Base-by-base conservation (phyloP, 2,113 vertebrate genomes). In the Larimichthys polyactis region DNA sequence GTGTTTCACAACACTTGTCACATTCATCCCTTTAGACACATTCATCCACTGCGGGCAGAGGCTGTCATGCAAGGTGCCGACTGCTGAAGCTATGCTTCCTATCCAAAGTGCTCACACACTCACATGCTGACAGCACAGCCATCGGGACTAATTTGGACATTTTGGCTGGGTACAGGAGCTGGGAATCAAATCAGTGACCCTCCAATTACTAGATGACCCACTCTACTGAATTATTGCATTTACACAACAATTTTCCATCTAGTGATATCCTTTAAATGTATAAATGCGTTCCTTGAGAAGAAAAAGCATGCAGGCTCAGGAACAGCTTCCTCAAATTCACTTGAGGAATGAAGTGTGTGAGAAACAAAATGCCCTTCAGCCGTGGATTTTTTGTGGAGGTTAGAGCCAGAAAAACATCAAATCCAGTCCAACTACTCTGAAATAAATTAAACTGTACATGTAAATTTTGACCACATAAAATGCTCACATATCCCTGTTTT, bases 391-490 rank as follows among this genome's bases (percentile, higher is more conserved):
- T 10, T 80, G 15, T 48, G 48, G 24, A 20, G 22, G 60, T 60
- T 44, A 19, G 11, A 58, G 67, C 55, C 66, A 32, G 51, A 68
- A 72, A 82, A 67, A 68, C 19, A 59, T 68, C 40, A 71, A 75
- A 70, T 78, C 43, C 48, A 66, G 43, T 16, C 3, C 17, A 60
- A 52, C 63, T 54, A 67, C 24, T 78, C 59, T 59, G 55, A 65
- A 71, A 77, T 65, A 12, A 64, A 75, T 72, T 19, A 60, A 70
- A 67, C n/a, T 58, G 8, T 22, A 16, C 40, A 48, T 58, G 15
- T n/a, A 27, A 3, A 79, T 68, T 80, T 79, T 54, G 49, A 72
- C 76, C 64, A 70, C 57, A 81, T 60, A 24, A 57, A 87, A 71
- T 72, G 2, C 16, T 65, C 7, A 36, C 4, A 48, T 59, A 79